Conservation (phyloP, 2,888 invertebrate genomes). For the Geophilus truncorum region DNA sequence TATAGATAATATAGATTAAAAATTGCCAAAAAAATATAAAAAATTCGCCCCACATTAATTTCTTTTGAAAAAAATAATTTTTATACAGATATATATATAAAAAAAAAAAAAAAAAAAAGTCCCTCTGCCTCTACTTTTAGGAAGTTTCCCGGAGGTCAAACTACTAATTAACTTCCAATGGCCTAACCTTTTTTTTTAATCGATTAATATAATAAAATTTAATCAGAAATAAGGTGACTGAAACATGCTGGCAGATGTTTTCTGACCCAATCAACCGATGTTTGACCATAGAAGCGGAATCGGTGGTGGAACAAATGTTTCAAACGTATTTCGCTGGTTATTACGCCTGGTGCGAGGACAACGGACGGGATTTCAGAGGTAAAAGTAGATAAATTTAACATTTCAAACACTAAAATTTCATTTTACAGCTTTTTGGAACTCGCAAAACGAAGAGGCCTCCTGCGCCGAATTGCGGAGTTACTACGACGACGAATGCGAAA, state of each 20-base stretch:
- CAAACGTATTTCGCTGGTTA: not conserved
- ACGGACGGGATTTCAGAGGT: not conserved
- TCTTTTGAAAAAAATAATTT: too few species aligned
- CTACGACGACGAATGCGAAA: not conserved
- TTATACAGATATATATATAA: too few species aligned
- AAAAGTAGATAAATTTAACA: not conserved
- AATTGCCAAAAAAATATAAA: too few species aligned
- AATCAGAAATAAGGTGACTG: not conserved
- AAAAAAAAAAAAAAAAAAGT: too few species aligned
- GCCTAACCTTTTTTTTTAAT: too few species aligned
- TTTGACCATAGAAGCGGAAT: not conserved
- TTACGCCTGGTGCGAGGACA: not conserved
- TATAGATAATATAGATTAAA: too few species aligned
- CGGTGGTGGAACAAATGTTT: not conserved
- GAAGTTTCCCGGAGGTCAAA: too few species aligned
- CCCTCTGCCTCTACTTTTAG: too few species aligned
- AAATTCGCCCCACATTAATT: too few species aligned
- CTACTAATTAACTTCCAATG: too few species aligned
- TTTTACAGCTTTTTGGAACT: not conserved
- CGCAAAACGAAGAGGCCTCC: not conserved
- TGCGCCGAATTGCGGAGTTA: not conserved
- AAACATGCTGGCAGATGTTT: not conserved
- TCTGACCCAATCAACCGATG: not conserved
- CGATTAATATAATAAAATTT: too few species aligned
- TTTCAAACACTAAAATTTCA: too few species aligned